Evolutionary conservation across 1,140 invertebrate genomes (phyloP).

Genomic region (Papilio xuthus): DNA sequence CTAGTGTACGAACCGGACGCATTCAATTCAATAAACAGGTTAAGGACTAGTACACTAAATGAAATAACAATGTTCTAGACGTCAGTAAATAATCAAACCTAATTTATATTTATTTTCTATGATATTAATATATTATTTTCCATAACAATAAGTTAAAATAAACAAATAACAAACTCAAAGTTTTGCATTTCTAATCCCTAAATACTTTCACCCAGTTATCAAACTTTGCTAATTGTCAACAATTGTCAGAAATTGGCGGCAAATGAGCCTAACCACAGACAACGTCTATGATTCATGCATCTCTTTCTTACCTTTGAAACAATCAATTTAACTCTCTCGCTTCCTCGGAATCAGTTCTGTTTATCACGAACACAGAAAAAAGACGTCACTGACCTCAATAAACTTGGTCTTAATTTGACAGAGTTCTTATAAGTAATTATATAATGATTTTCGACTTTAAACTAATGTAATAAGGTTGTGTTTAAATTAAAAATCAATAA

Average conservation of each 20-base stretch:
- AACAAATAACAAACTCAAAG: neutral
- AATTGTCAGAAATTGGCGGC: slow-evolving; percentile 43
- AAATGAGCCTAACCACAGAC: slow-evolving; percentile 47
- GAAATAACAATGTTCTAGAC: neutral
- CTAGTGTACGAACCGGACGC: neutral
- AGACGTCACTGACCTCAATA: slow-evolving; percentile 78
- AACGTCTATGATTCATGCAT: slow-evolving; percentile 43
- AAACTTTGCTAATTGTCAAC: slow-evolving; percentile 36
- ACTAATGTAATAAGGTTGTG: slow-evolving; percentile 41
- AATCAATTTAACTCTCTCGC: slow-evolving; percentile 45
- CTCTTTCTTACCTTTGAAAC: slow-evolving; percentile 41
- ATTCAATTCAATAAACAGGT: neutral
- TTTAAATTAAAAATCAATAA: slow-evolving; percentile 33
- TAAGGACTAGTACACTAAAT: neutral
- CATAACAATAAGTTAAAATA: neutral
- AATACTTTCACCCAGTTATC: slow-evolving; percentile 21
- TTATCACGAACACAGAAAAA: slow-evolving; percentile 65
- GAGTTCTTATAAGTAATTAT: slow-evolving; percentile 43
- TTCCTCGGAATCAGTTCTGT: slow-evolving; percentile 58
- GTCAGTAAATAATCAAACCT: neutral
- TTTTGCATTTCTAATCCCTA: neutral
- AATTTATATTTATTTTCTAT: no score
- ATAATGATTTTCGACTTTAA: slow-evolving; percentile 43
- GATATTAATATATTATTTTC: neutral
- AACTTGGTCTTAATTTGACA: slow-evolving; percentile 48